Conservation (phyloP, 2,113 vertebrate genomes). For the Phalacrocorax aristotelis region DNA sequence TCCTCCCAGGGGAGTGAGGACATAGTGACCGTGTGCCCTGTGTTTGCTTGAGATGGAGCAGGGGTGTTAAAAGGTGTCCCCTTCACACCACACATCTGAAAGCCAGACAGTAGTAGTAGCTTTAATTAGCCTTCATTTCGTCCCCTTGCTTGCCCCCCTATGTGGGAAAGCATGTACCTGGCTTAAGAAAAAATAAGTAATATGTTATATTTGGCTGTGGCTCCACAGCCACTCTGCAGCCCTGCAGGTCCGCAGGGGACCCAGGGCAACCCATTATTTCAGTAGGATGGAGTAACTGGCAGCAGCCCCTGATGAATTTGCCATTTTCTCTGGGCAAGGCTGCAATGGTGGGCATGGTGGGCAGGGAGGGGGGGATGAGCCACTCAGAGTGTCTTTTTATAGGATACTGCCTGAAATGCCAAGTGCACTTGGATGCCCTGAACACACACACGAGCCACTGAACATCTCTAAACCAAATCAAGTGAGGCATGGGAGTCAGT, state of each 20-base stretch:
- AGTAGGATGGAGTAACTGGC: neutral
- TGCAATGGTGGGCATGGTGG: neutral
- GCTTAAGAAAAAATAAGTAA: neutral
- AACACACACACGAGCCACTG: neutral
- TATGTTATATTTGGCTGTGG: accelerated
- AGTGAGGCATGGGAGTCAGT: neutral
- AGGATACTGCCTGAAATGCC: neutral
- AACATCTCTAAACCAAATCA: neutral
- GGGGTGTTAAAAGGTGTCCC: neutral
- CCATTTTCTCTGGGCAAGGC: neutral
- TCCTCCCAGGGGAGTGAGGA: neutral
- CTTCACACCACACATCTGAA: accelerated
- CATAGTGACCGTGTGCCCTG: accelerated
- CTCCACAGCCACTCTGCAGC: neutral
- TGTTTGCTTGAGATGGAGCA: neutral
- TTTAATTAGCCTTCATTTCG: neutral
- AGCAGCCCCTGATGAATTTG: neutral
- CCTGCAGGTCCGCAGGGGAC: neutral
- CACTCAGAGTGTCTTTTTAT: neutral
- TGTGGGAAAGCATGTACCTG: neutral
- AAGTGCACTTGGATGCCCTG: neutral
- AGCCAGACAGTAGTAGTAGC: neutral
- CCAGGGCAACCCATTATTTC: neutral
- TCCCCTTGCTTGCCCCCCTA: neutral
- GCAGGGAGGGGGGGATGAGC: neutral